Percentiles rank a stretch among this genome's conserved stretches.
Conservation (phyloP, 1,140 invertebrate genomes). For the Procambarus virginalis region DNA sequence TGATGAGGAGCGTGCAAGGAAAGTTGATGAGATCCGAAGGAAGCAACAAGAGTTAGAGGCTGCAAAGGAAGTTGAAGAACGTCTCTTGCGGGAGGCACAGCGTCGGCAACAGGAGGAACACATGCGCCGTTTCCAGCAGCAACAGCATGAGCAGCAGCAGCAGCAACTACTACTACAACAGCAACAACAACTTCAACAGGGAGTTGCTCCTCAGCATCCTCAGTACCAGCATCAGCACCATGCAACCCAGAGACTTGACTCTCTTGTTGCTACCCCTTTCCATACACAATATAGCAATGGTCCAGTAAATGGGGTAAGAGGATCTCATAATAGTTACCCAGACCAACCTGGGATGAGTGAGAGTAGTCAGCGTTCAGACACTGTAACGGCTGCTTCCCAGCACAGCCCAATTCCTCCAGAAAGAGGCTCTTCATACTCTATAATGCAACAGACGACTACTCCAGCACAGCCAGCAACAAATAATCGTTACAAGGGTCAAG, state of each 20-base stretch:
- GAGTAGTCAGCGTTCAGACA: conserved; percentile 43
- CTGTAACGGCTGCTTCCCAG: conserved; percentile 11
- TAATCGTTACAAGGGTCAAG: conserved; percentile 46
- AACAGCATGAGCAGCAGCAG: conserved; percentile 70
- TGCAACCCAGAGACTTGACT: conserved; percentile 75
- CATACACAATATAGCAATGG: conserved; percentile 70
- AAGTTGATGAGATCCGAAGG: conserved; percentile 76
- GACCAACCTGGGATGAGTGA: conserved; percentile 37
- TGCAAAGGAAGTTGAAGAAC: conserved; percentile 73
- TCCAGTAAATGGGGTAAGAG: conserved; percentile 36
- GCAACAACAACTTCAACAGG: conserved; percentile 64
- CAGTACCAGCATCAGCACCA: conserved; percentile 71
- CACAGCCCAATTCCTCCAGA: conserved; percentile 82
- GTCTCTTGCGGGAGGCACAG: conserved; percentile 73
- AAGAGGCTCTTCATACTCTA: conserved; percentile 86
- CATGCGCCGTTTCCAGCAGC: conserved; percentile 69
- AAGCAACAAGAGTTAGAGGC: conserved; percentile 73
- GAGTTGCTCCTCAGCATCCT: conserved; percentile 49
- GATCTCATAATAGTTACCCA: conserved; percentile 36
- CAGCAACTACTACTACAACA: conserved; percentile 27
- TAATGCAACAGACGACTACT: conserved; percentile 81
- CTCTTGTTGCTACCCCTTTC: conserved; percentile 77
- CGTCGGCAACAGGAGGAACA: conserved; percentile 72
- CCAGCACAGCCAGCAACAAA: conserved; percentile 14
- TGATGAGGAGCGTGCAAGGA: conserved; percentile 76